Percentiles rank a stretch among this genome's conserved stretches.
Evolutionary conservation across 2,113 vertebrate species (phyloP).

Genomic region (Otis tarda): DNA sequence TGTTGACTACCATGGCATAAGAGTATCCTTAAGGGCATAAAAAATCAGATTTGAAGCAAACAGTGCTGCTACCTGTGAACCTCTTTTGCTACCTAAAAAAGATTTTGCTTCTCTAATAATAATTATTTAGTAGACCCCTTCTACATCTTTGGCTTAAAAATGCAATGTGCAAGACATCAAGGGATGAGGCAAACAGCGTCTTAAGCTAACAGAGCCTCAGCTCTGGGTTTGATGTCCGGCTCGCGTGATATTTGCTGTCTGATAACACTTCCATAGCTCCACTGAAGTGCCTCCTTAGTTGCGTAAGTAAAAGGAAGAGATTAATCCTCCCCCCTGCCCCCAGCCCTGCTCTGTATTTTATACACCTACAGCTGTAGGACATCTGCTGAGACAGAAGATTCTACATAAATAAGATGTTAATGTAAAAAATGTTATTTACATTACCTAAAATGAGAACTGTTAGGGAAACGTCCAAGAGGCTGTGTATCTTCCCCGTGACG

Average conservation of each 20-base stretch:
- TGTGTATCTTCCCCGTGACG: slow-evolving; percentile 38
- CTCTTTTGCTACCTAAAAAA: not conserved
- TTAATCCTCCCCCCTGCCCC: not conserved
- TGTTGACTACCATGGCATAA: not conserved
- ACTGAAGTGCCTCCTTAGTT: not conserved
- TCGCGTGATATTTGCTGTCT: not conserved
- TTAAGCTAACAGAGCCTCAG: not conserved
- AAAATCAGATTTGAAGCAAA: not conserved
- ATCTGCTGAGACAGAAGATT: slow-evolving; percentile 39
- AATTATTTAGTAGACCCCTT: not conserved
- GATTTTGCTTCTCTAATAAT: not conserved
- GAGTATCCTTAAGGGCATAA: not conserved
- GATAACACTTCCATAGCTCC: not conserved
- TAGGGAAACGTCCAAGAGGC: slow-evolving; percentile 17
- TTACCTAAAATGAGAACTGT: slow-evolving; percentile 46
- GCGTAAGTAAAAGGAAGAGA: not conserved
- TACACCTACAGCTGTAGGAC: slow-evolving; percentile 59
- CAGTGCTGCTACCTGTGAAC: not conserved
- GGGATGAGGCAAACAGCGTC: not conserved
- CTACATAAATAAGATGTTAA: slow-evolving; percentile 60
- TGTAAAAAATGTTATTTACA: slow-evolving; percentile 59
- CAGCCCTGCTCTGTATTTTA: not conserved
- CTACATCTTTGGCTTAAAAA: not conserved
- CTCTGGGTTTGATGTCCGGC: not conserved
- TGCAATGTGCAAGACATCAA: not conserved